A percentile compares a stretch with the other conserved stretches of the same genome.
Evolutionary conservation across 1,140 invertebrate genomes (phyloP).

Genomic region (Bombus fervidus): DNA sequence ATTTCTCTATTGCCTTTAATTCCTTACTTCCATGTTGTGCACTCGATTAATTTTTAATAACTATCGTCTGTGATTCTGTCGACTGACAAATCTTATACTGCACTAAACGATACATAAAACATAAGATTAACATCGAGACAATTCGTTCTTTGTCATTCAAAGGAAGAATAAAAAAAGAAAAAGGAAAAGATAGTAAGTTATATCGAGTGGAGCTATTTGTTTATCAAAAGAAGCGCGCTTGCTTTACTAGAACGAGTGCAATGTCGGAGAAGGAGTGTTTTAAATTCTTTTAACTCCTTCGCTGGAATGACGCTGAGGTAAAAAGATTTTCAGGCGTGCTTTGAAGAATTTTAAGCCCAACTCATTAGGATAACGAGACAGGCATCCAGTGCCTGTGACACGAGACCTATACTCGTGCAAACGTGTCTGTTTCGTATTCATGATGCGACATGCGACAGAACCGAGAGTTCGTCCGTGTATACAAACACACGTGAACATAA

Average conservation of each 20-base stretch:
- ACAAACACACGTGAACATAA: neutral
- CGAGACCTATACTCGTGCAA: conserved; percentile 14
- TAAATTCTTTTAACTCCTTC: conserved; percentile 33
- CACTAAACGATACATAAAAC: no score
- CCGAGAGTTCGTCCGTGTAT: neutral
- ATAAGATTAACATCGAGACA: neutral
- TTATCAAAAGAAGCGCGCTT: neutral
- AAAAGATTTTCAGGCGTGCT: conserved; percentile 48
- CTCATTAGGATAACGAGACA: conserved; percentile 62
- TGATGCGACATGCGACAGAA: neutral
- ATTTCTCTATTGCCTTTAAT: no score
- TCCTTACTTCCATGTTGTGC: no score
- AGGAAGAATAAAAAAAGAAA: neutral
- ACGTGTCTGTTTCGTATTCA: conserved; percentile 49
- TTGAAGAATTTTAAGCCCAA: conserved; percentile 52
- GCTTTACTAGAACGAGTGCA: conserved; percentile 15
- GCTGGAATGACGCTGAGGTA: conserved; percentile 23
- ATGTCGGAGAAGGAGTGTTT: conserved; percentile 23
- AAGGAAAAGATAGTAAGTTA: neutral
- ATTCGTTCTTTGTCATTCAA: neutral
- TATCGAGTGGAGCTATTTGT: neutral
- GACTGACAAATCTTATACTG: no score
- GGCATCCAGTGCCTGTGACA: conserved; percentile 38
- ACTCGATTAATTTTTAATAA: no score
- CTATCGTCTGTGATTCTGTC: no score